phyloP scores from a whole-genome alignment of 2,113 vertebrate genomes.

The Maccullochella peelii region DNA sequence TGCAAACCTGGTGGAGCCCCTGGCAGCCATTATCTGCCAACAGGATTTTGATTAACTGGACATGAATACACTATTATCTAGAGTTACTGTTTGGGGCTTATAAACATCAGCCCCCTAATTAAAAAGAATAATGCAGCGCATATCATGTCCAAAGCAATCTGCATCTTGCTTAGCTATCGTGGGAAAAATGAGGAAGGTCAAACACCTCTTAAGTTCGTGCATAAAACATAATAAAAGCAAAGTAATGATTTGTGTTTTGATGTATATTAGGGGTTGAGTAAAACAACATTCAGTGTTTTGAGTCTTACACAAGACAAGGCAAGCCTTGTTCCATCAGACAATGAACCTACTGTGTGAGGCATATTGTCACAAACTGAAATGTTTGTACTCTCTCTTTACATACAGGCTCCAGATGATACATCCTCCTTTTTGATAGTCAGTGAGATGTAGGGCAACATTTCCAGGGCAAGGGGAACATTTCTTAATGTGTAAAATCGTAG shows the following conservation, averaged over 20 bases:
- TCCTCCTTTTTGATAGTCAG: background rate
- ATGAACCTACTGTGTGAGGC: background rate
- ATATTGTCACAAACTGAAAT: conserved; percentile 1
- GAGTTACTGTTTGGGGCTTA: conserved; percentile 75
- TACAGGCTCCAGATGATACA: background rate
- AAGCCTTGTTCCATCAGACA: background rate
- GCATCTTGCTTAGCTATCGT: conserved; percentile 51
- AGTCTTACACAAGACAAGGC: background rate
- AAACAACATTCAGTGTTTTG: conserved; percentile 3
- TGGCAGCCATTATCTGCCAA: conserved; percentile 81
- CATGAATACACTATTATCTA: conserved; percentile 76
- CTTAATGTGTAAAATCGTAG: conserved; percentile 2
- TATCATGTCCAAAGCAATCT: conserved; percentile 68
- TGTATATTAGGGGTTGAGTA: background rate
- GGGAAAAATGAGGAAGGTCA: conserved; percentile 40
- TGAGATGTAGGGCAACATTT: background rate
- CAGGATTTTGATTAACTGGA: conserved; percentile 82
- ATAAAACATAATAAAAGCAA: conserved; percentile 36
- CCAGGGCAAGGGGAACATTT: background rate
- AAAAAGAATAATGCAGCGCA: conserved; percentile 77
- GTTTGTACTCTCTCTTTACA: background rate
- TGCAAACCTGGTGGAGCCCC: conserved; percentile 76
- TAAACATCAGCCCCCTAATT: conserved; percentile 77
- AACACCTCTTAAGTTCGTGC: conserved; percentile 36
- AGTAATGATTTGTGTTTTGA: conserved; percentile 28